Percentiles rank a stretch among this genome's conserved stretches.
Conservation (phyloP, 2,113 vertebrate genomes). For the Gasterosteus aculeatus region DNA sequence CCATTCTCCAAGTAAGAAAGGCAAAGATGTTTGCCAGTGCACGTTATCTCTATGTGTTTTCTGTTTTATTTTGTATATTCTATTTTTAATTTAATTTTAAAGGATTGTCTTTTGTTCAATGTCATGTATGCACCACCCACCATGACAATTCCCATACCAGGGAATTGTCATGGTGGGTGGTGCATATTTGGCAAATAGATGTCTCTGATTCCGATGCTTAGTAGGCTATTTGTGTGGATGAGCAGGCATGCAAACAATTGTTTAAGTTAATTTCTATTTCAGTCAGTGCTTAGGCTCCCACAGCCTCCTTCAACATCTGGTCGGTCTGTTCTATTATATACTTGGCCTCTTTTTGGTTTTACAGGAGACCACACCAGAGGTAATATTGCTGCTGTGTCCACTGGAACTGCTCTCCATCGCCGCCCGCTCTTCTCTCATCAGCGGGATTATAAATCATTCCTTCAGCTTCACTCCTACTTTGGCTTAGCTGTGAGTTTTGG, state of each 20-base stretch:
- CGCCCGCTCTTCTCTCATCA: not conserved
- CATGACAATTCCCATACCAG: no score
- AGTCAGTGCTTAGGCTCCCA: not conserved
- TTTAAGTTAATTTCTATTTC: not conserved
- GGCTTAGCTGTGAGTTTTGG: not conserved
- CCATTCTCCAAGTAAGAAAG: constrained; percentile 12
- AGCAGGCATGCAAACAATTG: not conserved
- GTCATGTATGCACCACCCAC: no score
- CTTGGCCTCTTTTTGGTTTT: not conserved
- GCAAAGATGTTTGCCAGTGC: not conserved
- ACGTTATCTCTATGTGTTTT: no score
- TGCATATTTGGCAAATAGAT: no score
- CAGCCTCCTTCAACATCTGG: not conserved
- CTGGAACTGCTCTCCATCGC: not conserved
- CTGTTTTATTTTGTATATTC: no score
- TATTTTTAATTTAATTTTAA: no score
- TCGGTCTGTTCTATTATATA: not conserved
- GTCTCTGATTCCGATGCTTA: not conserved
- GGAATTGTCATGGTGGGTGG: no score
- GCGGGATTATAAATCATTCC: not conserved
- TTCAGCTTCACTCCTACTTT: not conserved
- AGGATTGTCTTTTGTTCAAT: no score
- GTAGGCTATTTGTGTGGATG: constrained; percentile 2
- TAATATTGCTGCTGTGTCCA: not conserved
- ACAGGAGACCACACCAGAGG: constrained; percentile 4